A percentile compares a stretch with the other conserved stretches of the same genome.
phyloP scores from a whole-genome alignment of 2,888 invertebrate species.

The Drosophila acutilabella region DNA sequence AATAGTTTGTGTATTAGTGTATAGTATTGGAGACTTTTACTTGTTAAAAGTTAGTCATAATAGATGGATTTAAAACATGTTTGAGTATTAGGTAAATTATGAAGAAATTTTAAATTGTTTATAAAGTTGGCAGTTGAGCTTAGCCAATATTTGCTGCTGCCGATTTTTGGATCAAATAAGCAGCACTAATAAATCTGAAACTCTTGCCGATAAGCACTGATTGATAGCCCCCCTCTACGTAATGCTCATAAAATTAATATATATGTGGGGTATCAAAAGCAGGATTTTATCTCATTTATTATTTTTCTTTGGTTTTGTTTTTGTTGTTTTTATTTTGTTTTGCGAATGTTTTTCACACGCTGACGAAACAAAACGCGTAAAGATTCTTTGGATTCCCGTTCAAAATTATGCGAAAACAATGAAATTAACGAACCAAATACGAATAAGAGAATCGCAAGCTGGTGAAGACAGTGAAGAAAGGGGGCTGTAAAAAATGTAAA shows the following conservation, averaged over 20 bases:
- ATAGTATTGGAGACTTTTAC: too few relatives aligned
- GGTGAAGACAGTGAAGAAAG: conserved; percentile 14
- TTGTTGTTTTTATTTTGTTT: not conserved
- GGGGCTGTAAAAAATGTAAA: conserved; percentile 16
- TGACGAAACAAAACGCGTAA: conserved; percentile 6
- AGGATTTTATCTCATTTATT: not conserved
- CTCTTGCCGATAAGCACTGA: not conserved
- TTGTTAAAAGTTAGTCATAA: too few relatives aligned
- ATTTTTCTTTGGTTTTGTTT: not conserved
- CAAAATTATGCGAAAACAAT: conserved; percentile 77
- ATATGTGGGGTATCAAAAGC: conserved; percentile 5
- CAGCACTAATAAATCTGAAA: not conserved
- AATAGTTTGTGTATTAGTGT: too few relatives aligned
- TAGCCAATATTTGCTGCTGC: too few relatives aligned
- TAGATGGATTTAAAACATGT: too few relatives aligned
- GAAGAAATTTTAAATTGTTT: too few relatives aligned
- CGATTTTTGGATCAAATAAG: not conserved
- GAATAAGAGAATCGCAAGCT: conserved; percentile 64
- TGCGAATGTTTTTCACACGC: conserved; percentile 30
- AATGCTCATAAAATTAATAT: conserved; percentile 6
- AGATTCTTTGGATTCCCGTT: conserved; percentile 35
- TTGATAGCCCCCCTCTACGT: conserved; percentile 6
- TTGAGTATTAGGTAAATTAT: too few relatives aligned
- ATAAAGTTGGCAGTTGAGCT: too few relatives aligned
- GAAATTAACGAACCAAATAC: conserved; percentile 81